Base-by-base conservation (phyloP, 37 sponge, comb jelly and placozoan species). In the Cliona cf. orientalis region DNA sequence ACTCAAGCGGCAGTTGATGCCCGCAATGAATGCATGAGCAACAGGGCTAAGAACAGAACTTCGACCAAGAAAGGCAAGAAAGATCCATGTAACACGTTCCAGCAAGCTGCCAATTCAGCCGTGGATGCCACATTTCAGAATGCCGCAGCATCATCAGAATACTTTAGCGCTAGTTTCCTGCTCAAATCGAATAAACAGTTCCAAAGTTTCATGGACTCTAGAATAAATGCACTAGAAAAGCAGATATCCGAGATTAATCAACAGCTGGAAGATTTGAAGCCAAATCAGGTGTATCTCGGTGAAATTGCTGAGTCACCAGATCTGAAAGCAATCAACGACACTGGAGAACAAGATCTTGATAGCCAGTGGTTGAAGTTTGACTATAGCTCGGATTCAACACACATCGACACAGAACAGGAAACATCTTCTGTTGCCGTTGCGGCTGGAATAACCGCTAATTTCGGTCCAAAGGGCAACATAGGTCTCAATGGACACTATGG, bases 341-440 rank as follows among this genome's bases (percentile, higher is more conserved):
- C 36, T 60, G 33, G 62, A 35, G 76, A 75, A 2, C 60, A 58
- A 4, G 36, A 35, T 42, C 37, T 57, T 39, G 61, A 75, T 75
- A 62, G 60, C 33, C 55, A 66, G 35, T 87, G 88, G 88, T 36
- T 75, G 14, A 38, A 32, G 19, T 87, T 87, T 67, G 36, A 65
- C 2, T 87, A 56, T 56, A 68, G 75, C 46, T 81, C 81, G 3
- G 26, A 70, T 32, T 42, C 46, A 19, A 28, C 71, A 35, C 42
- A 77, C 17, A 9, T 32, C 19, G 28, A 80, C 26, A 80, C 71
- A 6, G 37, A 69, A 25, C 39, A 31, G 26, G 68, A 80, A 41
- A 42, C 74, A 29, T 66, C 28, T 0, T 74, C 74, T 6, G 19
- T 74, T 5, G 56, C 37, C 45, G 45, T 69, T 32, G 59, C 58